phyloP scores from a whole-genome alignment of 2,797 vertebrate species.

The Babyrousa celebensis region DNA sequence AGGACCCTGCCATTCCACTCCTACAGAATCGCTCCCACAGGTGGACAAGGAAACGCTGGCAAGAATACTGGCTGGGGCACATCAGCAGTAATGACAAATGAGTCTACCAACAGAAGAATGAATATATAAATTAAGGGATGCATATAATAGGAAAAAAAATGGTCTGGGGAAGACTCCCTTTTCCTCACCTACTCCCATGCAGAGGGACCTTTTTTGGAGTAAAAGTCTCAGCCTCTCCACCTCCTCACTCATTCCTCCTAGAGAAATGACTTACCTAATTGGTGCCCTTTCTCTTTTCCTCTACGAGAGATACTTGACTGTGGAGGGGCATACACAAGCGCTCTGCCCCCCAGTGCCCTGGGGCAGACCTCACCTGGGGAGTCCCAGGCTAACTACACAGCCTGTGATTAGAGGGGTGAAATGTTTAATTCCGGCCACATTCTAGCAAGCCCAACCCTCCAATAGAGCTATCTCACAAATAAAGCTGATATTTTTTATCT shows the following conservation, averaged over 20 bases:
- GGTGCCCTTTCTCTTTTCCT: background rate
- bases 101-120: background rate
- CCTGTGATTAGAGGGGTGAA: background rate
- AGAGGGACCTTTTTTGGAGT: background rate
- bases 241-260: background rate
- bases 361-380: background rate
- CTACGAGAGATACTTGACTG: background rate
- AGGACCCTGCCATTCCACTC: fast-evolving
- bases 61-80: background rate
- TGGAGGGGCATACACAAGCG: background rate
- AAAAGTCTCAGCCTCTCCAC: background rate
- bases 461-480: background rate
- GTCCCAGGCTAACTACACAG: background rate
- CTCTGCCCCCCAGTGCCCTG: background rate
- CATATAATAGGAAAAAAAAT: fast-evolving
- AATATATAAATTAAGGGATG: background rate
- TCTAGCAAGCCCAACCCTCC: background rate
- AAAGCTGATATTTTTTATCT: background rate
- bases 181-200: background rate
- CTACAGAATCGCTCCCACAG: background rate
- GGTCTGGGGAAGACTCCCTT: background rate
- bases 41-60: background rate
- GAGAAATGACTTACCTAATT: background rate
- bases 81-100: background rate
- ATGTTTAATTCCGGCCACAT: background rate